A percentile compares a stretch with the other conserved stretches of the same genome.
phyloP scores from a whole-genome alignment of 2,797 vertebrate genomes.

The Scolopax bukidnonensis region DNA sequence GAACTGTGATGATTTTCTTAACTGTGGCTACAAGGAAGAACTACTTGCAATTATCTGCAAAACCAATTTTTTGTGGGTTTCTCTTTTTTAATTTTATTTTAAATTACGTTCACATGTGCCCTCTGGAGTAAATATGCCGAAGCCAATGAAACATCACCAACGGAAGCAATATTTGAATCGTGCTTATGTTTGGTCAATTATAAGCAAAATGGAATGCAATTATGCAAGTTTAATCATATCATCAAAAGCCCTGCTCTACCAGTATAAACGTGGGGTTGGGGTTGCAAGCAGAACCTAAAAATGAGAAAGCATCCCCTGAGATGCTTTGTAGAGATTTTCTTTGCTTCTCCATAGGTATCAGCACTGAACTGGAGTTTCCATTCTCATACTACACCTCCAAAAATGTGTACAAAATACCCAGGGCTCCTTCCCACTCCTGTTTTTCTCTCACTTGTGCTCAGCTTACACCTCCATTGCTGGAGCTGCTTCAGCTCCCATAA shows the following conservation, averaged over 20 bases:
- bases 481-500: conserved; percentile 27
- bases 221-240: background rate
- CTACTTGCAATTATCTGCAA: conserved; percentile 40
- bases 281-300: background rate
- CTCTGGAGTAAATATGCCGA: background rate
- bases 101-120: conserved; percentile 10
- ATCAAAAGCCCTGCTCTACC: background rate
- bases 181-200: background rate
- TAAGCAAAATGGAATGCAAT: background rate
- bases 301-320: background rate
- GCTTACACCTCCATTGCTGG: background rate
- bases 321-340: background rate
- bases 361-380: background rate
- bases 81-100: background rate
- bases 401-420: background rate
- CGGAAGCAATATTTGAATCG: background rate
- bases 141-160: background rate
- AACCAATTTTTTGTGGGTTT: background rate
- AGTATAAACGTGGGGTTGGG: background rate
- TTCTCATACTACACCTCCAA: background rate
- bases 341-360: background rate
- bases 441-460: background rate
- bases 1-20: background rate
- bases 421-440: background rate
- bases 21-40: background rate